These are phyloP conservation scores for Squalus acanthias DNA, from an alignment of 2,797 vertebrate genomes.

Conservation along the genomic window DNA sequence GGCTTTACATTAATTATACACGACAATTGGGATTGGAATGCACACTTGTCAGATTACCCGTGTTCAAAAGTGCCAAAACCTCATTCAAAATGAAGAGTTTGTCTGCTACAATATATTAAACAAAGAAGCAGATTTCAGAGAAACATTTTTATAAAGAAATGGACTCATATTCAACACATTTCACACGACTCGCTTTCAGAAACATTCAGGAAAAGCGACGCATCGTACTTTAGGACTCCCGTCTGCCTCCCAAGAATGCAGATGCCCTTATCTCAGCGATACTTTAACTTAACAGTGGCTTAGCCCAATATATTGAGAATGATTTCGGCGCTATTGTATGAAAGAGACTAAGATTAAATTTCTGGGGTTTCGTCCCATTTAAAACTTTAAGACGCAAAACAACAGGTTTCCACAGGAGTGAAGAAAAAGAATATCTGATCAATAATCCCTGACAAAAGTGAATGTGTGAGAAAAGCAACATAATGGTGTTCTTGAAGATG, in stretches of 20 bases:
- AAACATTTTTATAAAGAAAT: background rate
- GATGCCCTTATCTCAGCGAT: background rate
- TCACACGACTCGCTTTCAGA: background rate
- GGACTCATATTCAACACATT: background rate
- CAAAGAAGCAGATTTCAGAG: background rate
- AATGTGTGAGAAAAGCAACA: constrained; percentile 68
- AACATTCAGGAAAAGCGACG: background rate
- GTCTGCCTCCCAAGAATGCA: background rate
- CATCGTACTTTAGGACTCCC: background rate
- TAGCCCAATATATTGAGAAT: background rate
- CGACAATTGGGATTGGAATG: background rate
- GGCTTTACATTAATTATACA: background rate
- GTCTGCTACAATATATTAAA: background rate
- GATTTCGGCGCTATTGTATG: background rate
- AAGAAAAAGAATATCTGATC: constrained; percentile 72
- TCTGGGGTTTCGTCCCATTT: background rate
- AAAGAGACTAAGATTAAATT: constrained; percentile 12
- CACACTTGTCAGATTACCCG: background rate
- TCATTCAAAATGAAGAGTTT: background rate
- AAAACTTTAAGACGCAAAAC: constrained; percentile 26
- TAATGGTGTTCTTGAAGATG: constrained; percentile 72
- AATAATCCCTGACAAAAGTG: constrained; percentile 72
- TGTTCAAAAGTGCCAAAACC: background rate
- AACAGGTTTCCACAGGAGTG: constrained; percentile 73
- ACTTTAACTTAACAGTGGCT: constrained; percentile 14